Conservation (phyloP, 1,140 invertebrate genomes). For the Plutomurus gul region DNA sequence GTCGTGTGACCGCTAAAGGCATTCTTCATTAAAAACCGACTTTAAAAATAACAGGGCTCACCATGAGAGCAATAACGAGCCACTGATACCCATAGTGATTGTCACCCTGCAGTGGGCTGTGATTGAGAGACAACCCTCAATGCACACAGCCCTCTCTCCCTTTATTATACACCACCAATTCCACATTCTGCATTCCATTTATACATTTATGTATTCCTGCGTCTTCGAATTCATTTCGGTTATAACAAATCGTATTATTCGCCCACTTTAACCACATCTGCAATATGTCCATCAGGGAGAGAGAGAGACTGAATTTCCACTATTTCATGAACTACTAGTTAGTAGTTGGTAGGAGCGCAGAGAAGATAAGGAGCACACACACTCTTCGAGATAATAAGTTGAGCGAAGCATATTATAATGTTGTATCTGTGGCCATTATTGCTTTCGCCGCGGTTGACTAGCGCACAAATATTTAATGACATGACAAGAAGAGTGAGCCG, state of each 20-base stretch:
- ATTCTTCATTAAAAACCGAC: slow-evolving; percentile 52
- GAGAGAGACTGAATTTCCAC: background rate
- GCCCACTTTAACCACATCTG: slow-evolving; percentile 38
- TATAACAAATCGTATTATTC: slow-evolving; percentile 48
- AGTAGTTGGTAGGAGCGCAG: too few relatives aligned
- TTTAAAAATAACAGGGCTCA: slow-evolving; percentile 53
- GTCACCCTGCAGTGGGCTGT: slow-evolving; percentile 40
- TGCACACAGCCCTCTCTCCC: background rate
- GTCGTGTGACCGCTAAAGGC: slow-evolving; percentile 49
- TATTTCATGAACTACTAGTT: too few relatives aligned
- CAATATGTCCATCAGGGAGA: slow-evolving; percentile 35
- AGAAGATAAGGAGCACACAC: too few relatives aligned
- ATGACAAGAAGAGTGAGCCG: background rate
- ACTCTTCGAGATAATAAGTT: too few relatives aligned
- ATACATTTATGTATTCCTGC: slow-evolving; percentile 11
- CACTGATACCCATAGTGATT: slow-evolving; percentile 42
- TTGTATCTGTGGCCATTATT: too few relatives aligned
- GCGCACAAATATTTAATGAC: slow-evolving; percentile 18
- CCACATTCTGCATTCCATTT: background rate
- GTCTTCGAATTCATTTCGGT: slow-evolving; percentile 2
- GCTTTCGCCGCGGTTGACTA: slow-evolving; percentile 20
- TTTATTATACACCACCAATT: slow-evolving; percentile 7
- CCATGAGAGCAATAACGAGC: slow-evolving; percentile 46
- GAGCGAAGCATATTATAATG: too few relatives aligned
- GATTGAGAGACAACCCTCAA: slow-evolving; percentile 39